phyloP scores from a whole-genome alignment of 30 jellyfish, hydroid and myxozoan genomes.

The Chrysaora quinquecirrha region DNA sequence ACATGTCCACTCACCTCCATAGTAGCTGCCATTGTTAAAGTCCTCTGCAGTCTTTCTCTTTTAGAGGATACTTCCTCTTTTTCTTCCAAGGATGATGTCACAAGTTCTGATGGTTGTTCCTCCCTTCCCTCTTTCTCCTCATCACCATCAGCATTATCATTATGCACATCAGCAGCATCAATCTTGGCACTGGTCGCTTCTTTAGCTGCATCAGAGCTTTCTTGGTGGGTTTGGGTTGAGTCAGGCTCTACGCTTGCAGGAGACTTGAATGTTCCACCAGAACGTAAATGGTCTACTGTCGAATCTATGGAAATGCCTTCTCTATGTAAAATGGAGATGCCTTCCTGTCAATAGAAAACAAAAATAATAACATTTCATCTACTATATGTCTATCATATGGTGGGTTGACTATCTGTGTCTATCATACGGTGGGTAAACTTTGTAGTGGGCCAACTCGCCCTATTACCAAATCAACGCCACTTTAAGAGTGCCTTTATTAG shows the following conservation, averaged over 20 bases:
- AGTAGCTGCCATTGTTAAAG: slow-evolving; percentile 32
- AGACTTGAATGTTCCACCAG: slow-evolving; percentile 33
- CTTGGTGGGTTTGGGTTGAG: background rate
- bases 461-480: background rate
- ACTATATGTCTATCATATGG: no score
- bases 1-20: no score
- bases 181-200: background rate
- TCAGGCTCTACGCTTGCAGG: background rate
- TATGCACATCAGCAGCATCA: slow-evolving; percentile 3
- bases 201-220: background rate
- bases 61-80: background rate
- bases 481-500: background rate
- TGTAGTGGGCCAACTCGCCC: no score
- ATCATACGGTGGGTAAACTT: background rate
- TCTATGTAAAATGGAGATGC: slow-evolving; percentile 13
- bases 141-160: background rate
- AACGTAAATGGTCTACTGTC: slow-evolving; percentile 44
- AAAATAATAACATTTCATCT: no score
- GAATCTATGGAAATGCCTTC: slow-evolving; percentile 28
- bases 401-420: background rate
- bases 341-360: slow-evolving; percentile 13
- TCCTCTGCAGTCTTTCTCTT: background rate
- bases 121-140: slow-evolving; percentile 6
- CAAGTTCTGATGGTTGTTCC: background rate
- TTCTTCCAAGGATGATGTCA: background rate